These are phyloP conservation scores for Bubo blakistoni DNA, from an alignment of 2,113 vertebrate genomes.

Conservation along the genomic window DNA sequence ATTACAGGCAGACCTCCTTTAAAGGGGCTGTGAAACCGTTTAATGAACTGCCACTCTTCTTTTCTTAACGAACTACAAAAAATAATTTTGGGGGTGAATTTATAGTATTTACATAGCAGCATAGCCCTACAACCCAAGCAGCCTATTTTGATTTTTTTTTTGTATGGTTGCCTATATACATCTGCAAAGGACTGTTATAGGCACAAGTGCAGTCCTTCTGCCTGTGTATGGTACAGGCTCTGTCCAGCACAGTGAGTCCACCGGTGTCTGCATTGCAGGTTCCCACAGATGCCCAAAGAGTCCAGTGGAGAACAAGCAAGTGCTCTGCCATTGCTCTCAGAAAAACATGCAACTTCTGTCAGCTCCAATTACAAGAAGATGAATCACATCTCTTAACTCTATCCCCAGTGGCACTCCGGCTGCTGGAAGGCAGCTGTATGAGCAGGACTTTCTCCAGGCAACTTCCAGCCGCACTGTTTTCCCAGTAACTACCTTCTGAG, in stretches of 20 bases:
- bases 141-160: background rate
- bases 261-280: background rate
- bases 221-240: too few relatives aligned
- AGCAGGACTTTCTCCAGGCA: background rate
- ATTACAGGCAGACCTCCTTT: background rate
- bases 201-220: fast-evolving
- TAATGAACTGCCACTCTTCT: background rate
- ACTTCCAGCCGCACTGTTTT: background rate
- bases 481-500: background rate
- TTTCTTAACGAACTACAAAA: background rate
- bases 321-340: background rate
- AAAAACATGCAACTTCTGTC: slow-evolving; percentile 20
- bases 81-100: background rate
- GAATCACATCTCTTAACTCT: background rate
- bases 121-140: fast-evolving
- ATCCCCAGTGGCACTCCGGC: background rate
- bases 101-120: background rate
- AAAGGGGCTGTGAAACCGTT: background rate
- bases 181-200: background rate
- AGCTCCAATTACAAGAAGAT: slow-evolving; percentile 29
- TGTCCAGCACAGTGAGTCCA: fast-evolving
- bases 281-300: background rate
- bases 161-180: background rate
- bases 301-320: background rate
- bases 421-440: background rate